These are phyloP conservation scores for Brachyptera risi DNA, from an alignment of 2,888 invertebrate genomes.

Conservation along the genomic window DNA sequence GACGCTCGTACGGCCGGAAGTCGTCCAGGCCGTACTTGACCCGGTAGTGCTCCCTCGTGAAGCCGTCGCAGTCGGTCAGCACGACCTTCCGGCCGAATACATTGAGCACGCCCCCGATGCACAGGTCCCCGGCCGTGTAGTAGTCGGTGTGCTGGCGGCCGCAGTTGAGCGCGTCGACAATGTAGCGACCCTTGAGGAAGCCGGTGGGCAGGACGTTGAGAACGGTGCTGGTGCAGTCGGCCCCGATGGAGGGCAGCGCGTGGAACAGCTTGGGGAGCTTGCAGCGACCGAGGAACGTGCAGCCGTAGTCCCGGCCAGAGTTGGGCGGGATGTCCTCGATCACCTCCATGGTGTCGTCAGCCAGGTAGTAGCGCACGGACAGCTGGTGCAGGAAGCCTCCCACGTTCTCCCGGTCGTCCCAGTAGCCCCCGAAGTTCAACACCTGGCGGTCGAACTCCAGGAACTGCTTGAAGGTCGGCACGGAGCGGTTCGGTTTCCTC, in stretches of 20 bases:
- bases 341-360: conserved; percentile 71
- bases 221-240: conserved; percentile 47
- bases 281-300: conserved; percentile 68
- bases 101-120: conserved; percentile 75
- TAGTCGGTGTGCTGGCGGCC: conserved; percentile 43
- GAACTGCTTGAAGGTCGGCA: conserved; percentile 72
- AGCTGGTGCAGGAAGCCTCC: conserved; percentile 74
- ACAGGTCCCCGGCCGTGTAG: conserved; percentile 65
- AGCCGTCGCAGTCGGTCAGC: conserved; percentile 78
- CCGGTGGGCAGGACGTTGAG: conserved; percentile 60
- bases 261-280: conserved; percentile 62
- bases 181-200: conserved; percentile 50
- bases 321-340: conserved; percentile 49
- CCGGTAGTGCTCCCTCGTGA: conserved; percentile 79
- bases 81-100: conserved; percentile 77
- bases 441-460: conserved; percentile 74
- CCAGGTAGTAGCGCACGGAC: conserved; percentile 78
- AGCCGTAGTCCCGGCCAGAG: conserved; percentile 65
- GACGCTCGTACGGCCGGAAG: conserved; percentile 25
- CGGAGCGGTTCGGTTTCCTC: conserved; percentile 53
- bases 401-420: conserved; percentile 79
- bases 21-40: conserved; percentile 61
- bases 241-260: conserved; percentile 48
- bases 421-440: conserved; percentile 77
- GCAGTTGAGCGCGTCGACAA: conserved; percentile 55